Evolutionary conservation across 2,113 vertebrate species (phyloP).

Genomic region (Ondatra zibethicus): DNA sequence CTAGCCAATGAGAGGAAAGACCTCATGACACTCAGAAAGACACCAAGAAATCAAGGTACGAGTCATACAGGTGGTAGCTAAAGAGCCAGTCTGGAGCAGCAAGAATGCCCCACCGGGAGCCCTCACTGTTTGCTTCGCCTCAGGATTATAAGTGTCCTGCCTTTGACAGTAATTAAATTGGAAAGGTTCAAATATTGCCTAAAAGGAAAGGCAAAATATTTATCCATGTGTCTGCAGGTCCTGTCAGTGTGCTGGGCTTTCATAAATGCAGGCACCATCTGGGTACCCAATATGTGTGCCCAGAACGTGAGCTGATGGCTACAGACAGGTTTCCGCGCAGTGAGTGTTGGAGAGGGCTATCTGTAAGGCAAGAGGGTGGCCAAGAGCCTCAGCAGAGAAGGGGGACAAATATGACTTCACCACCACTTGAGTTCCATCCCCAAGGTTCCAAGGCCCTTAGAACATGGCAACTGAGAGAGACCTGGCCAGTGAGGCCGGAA

Average conservation of each 20-base stretch:
- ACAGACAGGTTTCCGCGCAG: constrained; percentile 76
- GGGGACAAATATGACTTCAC: neutral
- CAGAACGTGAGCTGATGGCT: constrained; percentile 84
- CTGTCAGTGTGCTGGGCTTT: constrained; percentile 87
- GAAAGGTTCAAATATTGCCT: constrained; percentile 87
- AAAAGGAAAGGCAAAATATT: constrained; percentile 88
- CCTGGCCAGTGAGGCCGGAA: neutral
- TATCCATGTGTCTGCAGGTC: constrained; percentile 87
- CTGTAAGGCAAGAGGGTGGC: neutral
- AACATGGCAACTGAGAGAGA: neutral
- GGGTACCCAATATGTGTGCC: constrained; percentile 83
- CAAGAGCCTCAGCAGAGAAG: neutral
- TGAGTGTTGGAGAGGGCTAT: constrained; percentile 30
- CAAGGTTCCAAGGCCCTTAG: neutral
- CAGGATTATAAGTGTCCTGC: constrained; percentile 77
- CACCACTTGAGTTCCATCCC: neutral
- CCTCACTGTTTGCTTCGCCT: constrained; percentile 82
- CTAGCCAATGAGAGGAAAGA: neutral
- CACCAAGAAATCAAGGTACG: neutral
- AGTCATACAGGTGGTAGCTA: neutral
- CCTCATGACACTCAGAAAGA: neutral
- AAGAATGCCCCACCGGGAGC: constrained; percentile 62
- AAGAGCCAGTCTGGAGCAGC: neutral
- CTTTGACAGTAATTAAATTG: constrained; percentile 88
- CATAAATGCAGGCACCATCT: constrained; percentile 87